These are phyloP conservation scores for Gorsachius magnificus DNA, from an alignment of 2,797 vertebrate species.

Conservation along the genomic window DNA sequence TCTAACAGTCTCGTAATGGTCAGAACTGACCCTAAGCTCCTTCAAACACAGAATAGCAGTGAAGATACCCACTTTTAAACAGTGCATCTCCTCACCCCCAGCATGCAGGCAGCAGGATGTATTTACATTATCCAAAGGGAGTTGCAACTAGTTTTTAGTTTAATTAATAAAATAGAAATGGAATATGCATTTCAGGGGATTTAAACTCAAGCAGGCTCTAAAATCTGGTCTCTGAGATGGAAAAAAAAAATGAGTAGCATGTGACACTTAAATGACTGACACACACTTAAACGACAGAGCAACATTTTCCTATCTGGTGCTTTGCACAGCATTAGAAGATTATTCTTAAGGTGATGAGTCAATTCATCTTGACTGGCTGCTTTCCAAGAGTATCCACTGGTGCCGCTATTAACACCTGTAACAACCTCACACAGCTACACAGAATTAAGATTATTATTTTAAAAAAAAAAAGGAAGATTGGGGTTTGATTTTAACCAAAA, in stretches of 20 bases:
- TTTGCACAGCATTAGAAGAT: neutral
- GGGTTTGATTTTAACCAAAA: slow-evolving; percentile 3
- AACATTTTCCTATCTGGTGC: neutral
- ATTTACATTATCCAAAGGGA: neutral
- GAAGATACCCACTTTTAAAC: neutral
- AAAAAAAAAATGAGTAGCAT: neutral
- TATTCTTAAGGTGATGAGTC: neutral
- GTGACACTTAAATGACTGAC: neutral
- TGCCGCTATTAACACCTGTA: neutral
- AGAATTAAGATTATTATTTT: neutral
- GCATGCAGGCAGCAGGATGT: neutral
- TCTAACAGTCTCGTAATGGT: neutral
- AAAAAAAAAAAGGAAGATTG: neutral
- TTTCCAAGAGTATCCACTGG: neutral
- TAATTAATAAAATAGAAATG: neutral
- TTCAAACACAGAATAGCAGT: neutral
- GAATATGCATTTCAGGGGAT: neutral
- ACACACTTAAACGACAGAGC: neutral
- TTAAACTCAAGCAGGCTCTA: neutral
- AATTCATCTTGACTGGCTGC: neutral
- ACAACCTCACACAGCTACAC: neutral
- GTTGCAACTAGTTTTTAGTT: neutral
- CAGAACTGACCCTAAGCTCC: neutral
- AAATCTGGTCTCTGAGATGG: neutral
- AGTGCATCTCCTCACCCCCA: neutral